Percentiles rank a stretch among this genome's conserved stretches.
These are phyloP conservation scores for Enteromius fasciolatus DNA, from an alignment of 2,797 vertebrate genomes.

Conservation along the genomic window DNA sequence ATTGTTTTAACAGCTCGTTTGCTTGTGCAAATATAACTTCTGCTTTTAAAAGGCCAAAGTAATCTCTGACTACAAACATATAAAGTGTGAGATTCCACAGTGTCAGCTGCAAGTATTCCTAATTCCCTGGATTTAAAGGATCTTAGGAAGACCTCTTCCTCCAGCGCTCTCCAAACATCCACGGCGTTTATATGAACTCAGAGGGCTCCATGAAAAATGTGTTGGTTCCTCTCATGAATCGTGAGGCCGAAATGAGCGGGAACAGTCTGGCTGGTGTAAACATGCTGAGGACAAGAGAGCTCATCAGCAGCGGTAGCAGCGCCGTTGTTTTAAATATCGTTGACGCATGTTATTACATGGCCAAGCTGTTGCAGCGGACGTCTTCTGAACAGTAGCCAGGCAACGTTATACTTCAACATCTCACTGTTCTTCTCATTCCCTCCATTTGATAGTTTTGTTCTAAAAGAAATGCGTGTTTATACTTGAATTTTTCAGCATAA, in stretches of 20 bases:
- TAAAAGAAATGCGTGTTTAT: background rate
- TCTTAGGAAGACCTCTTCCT: constrained; percentile 48
- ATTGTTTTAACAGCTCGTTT: background rate
- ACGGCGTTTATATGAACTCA: constrained; percentile 57
- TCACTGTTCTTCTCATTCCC: background rate
- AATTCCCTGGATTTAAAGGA: constrained; percentile 31
- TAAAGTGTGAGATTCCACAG: constrained; percentile 47
- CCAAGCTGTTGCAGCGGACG: constrained; percentile 60
- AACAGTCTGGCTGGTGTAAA: constrained; percentile 61
- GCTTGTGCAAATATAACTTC: constrained; percentile 13
- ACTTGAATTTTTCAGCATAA: background rate
- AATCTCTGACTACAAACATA: constrained; percentile 20
- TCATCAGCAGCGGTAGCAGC: constrained; percentile 61
- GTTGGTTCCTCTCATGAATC: constrained; percentile 47
- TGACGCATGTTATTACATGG: constrained; percentile 64
- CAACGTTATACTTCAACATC: constrained; percentile 33
- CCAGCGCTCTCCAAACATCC: constrained; percentile 54
- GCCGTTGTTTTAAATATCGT: constrained; percentile 61
- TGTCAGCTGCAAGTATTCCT: constrained; percentile 43
- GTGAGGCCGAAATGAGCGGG: constrained; percentile 56
- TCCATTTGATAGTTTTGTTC: constrained; percentile 15
- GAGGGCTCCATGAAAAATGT: constrained; percentile 52
- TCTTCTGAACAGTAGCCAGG: constrained; percentile 63
- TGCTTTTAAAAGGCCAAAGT: constrained; percentile 48
- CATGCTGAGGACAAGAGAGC: constrained; percentile 53